Evolutionary conservation across 64 coral and sea anemone species (phyloP).

Genomic region (Pachyseris speciosa): DNA sequence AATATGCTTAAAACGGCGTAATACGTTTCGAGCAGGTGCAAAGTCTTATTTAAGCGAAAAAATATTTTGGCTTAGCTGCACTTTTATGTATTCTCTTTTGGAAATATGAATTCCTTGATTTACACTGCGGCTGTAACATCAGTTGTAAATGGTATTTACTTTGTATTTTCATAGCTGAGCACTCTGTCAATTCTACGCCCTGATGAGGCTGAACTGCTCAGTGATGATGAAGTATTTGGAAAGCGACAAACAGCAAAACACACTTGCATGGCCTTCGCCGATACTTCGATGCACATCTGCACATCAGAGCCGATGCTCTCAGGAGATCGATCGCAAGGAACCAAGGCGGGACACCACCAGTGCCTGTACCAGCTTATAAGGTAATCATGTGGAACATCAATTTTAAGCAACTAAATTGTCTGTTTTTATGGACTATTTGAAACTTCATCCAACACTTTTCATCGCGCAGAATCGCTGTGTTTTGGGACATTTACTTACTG

Average conservation of each 20-base stretch:
- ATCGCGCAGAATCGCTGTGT: too few relatives aligned
- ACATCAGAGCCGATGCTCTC: conserved; percentile 76
- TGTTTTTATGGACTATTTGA: too few relatives aligned
- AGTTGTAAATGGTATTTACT: neutral
- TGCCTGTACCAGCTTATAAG: conserved; percentile 92
- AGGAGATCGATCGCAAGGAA: conserved; percentile 81
- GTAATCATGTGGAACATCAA: conserved; percentile 24
- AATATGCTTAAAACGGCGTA: too few relatives aligned
- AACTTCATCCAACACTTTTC: too few relatives aligned
- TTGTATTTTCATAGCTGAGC: conserved; percentile 72
- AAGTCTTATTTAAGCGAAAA: too few relatives aligned
- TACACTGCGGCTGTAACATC: too few relatives aligned
- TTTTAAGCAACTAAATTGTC: too few relatives aligned
- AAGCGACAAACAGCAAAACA: conserved; percentile 93
- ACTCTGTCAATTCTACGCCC: conserved; percentile 88
- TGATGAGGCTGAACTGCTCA: conserved; percentile 89
- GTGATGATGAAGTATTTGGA: conserved; percentile 94
- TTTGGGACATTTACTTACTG: too few relatives aligned
- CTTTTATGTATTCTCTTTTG: too few relatives aligned
- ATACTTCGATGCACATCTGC: conserved; percentile 93
- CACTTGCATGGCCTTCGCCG: conserved; percentile 86
- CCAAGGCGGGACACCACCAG: conserved; percentile 65
- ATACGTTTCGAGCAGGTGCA: too few relatives aligned
- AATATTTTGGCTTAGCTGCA: too few relatives aligned
- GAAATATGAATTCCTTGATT: too few relatives aligned